These are phyloP conservation scores for Conus ventricosus DNA, from an alignment of 1,140 invertebrate genomes.

Conservation along the genomic window DNA sequence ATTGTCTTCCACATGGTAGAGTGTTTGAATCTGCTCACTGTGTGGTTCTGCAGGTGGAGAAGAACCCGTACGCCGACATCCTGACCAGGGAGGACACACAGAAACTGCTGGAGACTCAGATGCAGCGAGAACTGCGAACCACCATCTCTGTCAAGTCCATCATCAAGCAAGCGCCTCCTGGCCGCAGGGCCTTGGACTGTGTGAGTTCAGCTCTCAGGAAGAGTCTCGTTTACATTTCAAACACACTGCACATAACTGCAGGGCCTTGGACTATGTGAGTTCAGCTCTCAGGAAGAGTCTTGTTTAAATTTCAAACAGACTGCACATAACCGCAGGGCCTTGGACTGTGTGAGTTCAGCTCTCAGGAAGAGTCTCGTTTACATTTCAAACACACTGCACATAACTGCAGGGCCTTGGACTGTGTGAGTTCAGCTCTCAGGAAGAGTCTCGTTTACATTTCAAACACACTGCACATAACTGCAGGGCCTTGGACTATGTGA, in stretches of 20 bases:
- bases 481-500: constrained; percentile 30
- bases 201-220: constrained; percentile 20
- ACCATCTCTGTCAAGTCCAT: constrained; percentile 82
- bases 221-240: neutral
- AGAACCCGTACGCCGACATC: constrained; percentile 72
- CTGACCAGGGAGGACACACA: constrained; percentile 78
- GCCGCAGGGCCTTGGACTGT: constrained; percentile 18
- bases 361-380: neutral
- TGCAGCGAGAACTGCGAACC: constrained; percentile 81
- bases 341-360: constrained; percentile 32
- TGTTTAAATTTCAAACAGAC: too few relatives aligned
- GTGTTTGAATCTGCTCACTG: too few relatives aligned
- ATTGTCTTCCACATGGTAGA: too few relatives aligned
- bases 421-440: constrained; percentile 20
- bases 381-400: too few relatives aligned
- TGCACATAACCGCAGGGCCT: constrained; percentile 2
- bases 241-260: too few relatives aligned
- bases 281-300: neutral
- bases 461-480: too few relatives aligned
- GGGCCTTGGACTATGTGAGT: constrained; percentile 31
- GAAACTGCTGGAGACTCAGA: constrained; percentile 77
- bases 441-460: neutral
- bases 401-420: constrained; percentile 22
- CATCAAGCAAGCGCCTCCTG: constrained; percentile 74
- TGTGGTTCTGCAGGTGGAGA: constrained; percentile 26